Percentiles rank a stretch among this genome's conserved stretches.
These are phyloP conservation scores for Phalacrocorax aristotelis DNA, from an alignment of 2,113 vertebrate genomes.

Conservation along the genomic window DNA sequence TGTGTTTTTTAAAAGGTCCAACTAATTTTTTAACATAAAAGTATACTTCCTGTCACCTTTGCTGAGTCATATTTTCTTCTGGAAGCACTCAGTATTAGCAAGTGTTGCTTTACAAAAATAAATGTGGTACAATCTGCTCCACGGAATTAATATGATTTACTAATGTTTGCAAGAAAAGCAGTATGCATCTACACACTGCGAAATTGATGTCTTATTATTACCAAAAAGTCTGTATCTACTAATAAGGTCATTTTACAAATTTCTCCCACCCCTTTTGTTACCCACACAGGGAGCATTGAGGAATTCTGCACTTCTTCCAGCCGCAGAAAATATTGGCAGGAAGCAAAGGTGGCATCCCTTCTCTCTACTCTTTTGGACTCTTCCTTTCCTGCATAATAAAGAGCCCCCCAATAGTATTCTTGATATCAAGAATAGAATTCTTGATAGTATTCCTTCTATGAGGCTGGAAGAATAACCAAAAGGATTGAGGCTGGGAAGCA, in stretches of 20 bases:
- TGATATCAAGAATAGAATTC: no score
- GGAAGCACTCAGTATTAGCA: neutral
- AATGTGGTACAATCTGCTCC: neutral
- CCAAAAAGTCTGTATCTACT: no score
- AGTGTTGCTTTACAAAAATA: neutral
- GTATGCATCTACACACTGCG: neutral
- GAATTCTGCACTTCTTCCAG: neutral
- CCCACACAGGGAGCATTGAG: neutral
- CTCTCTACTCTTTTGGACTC: neutral
- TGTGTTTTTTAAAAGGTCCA: neutral
- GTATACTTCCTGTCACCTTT: neutral
- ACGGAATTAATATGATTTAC: neutral
- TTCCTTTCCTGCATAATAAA: neutral
- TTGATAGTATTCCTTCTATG: neutral
- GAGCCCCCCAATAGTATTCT: neutral
- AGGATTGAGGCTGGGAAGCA: neutral
- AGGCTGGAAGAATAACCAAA: neutral
- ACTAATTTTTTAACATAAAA: neutral
- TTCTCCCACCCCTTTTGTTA: neutral
- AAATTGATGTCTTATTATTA: neutral
- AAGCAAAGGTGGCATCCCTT: neutral
- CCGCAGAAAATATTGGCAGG: neutral
- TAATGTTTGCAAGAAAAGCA: neutral
- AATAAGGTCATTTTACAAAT: neutral
- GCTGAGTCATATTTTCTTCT: neutral